Percentiles rank a stretch among this genome's conserved stretches.
phyloP scores from a whole-genome alignment of 2,888 invertebrate species.

The Cantharis rustica region DNA sequence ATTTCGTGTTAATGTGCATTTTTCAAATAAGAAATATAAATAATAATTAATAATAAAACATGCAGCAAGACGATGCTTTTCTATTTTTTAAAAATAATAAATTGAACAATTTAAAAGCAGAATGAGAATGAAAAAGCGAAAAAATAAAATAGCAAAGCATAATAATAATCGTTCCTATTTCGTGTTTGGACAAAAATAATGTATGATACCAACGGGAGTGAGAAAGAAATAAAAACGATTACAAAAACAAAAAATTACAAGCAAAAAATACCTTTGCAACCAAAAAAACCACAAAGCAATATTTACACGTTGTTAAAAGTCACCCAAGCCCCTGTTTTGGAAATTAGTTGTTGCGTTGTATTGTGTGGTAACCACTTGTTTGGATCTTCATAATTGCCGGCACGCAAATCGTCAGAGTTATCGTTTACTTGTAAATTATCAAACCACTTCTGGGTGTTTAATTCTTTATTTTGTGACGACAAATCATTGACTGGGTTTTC shows the following conservation, averaged over 20 bases:
- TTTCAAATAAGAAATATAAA: not conserved
- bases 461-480: constrained; percentile 21
- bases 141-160: constrained; percentile 12
- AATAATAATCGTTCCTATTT: constrained; percentile 2
- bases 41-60: not conserved
- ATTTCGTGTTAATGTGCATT: not conserved
- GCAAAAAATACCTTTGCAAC: constrained; percentile 43
- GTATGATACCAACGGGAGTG: not conserved
- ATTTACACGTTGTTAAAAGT: constrained; percentile 58
- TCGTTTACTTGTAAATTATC: constrained; percentile 20
- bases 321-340: constrained; percentile 53
- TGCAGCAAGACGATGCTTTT: not conserved
- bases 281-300: constrained; percentile 50
- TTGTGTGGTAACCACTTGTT: constrained; percentile 24
- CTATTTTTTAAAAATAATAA: not conserved
- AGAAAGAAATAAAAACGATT: constrained; percentile 13
- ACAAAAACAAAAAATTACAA: constrained; percentile 32
- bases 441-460: constrained; percentile 23
- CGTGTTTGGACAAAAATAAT: not conserved
- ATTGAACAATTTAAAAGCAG: constrained; percentile 10
- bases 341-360: constrained; percentile 24
- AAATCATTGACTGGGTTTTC: constrained; percentile 31
- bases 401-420: constrained; percentile 35
- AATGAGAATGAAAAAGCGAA: constrained; percentile 7
- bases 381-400: constrained; percentile 25